phyloP scores from a whole-genome alignment of 2,888 invertebrate species.

The Limenitis camilla region DNA sequence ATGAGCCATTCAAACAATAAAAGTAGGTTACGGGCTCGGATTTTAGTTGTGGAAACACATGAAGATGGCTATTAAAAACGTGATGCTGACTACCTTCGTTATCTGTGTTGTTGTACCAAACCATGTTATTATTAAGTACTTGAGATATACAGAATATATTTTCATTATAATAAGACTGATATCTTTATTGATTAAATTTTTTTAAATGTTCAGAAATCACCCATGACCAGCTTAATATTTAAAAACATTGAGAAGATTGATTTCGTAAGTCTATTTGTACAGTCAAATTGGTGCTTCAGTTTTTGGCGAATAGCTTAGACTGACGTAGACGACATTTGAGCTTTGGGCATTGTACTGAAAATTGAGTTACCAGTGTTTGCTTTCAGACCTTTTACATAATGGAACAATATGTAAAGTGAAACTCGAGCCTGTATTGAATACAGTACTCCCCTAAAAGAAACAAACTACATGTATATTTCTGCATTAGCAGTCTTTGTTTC shows the following conservation, averaged over 20 bases:
- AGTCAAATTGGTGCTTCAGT: constrained; percentile 9
- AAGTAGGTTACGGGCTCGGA: constrained; percentile 22
- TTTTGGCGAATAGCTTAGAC: constrained; percentile 3
- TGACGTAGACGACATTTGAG: not conserved
- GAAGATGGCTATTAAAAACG: constrained; percentile 15
- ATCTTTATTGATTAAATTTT: too few relatives aligned
- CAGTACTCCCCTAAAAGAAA: constrained; percentile 3
- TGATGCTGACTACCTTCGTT: constrained; percentile 10
- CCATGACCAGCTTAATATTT: too few relatives aligned
- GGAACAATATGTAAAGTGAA: constrained; percentile 18
- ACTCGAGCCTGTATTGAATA: constrained; percentile 4
- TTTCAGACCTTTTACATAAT: constrained; percentile 22
- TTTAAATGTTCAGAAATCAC: too few relatives aligned
- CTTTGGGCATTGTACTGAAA: constrained; percentile 9
- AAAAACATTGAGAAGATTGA: too few relatives aligned
- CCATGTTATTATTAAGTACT: too few relatives aligned
- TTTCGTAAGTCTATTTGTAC: constrained; percentile 4
- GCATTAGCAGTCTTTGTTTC: not conserved
- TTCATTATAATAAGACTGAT: too few relatives aligned
- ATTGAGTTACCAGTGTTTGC: constrained; percentile 12
- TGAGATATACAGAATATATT: too few relatives aligned
- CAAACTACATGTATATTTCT: constrained; percentile 1
- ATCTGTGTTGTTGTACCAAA: not conserved
- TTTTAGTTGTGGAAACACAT: constrained; percentile 16
- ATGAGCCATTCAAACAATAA: constrained; percentile 26